These are phyloP conservation scores for Trididemnum clinides DNA, from an alignment of 23 tunicate genomes.

Conservation along the genomic window DNA sequence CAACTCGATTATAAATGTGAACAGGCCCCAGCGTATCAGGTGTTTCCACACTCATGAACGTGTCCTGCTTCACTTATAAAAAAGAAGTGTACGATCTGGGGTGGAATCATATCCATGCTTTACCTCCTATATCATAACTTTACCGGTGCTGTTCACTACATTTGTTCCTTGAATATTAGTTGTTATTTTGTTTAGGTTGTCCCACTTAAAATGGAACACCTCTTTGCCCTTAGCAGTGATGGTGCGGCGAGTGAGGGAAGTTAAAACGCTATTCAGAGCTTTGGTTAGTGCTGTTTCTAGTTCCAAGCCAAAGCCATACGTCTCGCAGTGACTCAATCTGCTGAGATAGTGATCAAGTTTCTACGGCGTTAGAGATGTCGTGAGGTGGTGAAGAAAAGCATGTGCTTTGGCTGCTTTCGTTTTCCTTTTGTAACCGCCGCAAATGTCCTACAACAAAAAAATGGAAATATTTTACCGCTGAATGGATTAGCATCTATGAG, in stretches of 20 bases:
- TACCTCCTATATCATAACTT: not conserved
- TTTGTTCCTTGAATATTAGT: not conserved
- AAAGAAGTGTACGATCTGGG: too few relatives aligned
- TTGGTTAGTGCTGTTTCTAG: not conserved
- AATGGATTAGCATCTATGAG: too few relatives aligned
- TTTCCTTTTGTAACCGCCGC: not conserved
- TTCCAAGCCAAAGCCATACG: constrained; percentile 8
- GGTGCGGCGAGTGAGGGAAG: not conserved
- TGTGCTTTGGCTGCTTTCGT: not conserved
- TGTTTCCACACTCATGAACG: too few relatives aligned
- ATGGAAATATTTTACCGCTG: too few relatives aligned
- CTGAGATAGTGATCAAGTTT: not conserved
- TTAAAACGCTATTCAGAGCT: not conserved
- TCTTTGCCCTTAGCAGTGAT: not conserved
- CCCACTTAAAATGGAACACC: not conserved
- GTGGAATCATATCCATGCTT: too few relatives aligned
- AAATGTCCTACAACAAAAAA: not conserved
- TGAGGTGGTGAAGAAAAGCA: not conserved
- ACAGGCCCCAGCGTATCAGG: not conserved
- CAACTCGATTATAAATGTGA: not conserved
- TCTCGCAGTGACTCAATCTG: not conserved
- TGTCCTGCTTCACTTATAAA: too few relatives aligned
- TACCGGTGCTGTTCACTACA: not conserved
- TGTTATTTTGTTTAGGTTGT: not conserved
- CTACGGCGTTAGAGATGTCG: not conserved